Evolutionary conservation across 2,113 vertebrate species (phyloP).

Genomic region (Cercocebus atys): DNA sequence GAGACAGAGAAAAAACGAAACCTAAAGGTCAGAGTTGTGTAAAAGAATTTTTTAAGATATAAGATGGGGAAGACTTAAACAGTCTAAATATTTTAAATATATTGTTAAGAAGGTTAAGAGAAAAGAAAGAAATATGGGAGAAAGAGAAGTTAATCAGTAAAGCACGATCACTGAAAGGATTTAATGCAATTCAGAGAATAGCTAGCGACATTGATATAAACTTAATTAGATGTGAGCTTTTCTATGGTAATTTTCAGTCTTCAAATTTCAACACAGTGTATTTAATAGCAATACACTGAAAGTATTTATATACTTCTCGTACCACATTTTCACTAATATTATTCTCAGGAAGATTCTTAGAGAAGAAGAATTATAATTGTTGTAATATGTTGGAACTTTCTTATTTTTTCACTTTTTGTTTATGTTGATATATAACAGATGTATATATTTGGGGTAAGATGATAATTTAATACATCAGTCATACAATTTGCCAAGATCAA

Average conservation of each 20-base stretch:
- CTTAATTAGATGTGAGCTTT: background rate
- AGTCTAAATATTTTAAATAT: background rate
- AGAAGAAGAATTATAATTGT: background rate
- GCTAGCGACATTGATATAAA: background rate
- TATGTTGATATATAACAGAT: background rate
- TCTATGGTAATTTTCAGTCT: background rate
- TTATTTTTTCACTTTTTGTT: background rate
- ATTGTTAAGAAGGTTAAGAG: background rate
- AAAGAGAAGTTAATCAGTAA: background rate
- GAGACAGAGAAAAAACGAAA: background rate
- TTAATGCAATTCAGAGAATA: background rate
- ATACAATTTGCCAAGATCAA: background rate
- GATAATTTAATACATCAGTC: background rate
- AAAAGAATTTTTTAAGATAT: too few relatives aligned
- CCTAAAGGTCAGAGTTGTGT: too few relatives aligned
- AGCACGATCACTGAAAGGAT: background rate
- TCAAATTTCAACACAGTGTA: background rate
- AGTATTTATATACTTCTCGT: background rate
- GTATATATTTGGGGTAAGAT: background rate
- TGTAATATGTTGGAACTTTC: background rate
- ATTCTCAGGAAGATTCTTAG: background rate
- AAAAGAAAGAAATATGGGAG: background rate
- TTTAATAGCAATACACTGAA: background rate
- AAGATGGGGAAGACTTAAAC: too few relatives aligned
- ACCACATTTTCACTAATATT: background rate